Evolutionary conservation across 2,113 vertebrate genomes (phyloP).

Genomic region (Gracilinanus agilis): DNA sequence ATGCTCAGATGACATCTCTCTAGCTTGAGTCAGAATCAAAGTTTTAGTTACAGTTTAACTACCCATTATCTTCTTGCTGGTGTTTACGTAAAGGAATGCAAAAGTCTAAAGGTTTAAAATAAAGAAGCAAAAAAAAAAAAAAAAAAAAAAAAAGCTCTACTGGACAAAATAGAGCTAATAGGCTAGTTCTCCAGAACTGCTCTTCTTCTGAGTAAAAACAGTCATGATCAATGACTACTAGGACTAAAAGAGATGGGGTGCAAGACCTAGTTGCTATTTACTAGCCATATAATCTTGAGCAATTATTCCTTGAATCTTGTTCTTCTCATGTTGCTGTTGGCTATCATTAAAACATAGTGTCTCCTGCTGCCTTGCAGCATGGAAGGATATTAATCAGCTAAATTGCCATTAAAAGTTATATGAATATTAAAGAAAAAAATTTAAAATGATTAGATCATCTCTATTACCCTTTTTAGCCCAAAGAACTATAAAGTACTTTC

Average conservation of each 20-base stretch:
- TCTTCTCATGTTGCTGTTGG: neutral
- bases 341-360: too few relatives aligned
- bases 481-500: neutral
- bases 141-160: neutral
- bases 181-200: neutral
- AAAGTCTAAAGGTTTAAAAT: constrained; percentile 81
- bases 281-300: neutral
- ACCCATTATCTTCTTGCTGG: constrained; percentile 70
- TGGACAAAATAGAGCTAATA: constrained; percentile 38
- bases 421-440: too few relatives aligned
- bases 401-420: too few relatives aligned
- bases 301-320: neutral
- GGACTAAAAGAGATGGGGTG: neutral
- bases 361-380: too few relatives aligned
- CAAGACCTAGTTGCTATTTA: neutral
- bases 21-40: constrained; percentile 36
- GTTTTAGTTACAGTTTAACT: constrained; percentile 79
- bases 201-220: neutral
- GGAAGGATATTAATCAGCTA: too few relatives aligned
- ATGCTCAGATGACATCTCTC: neutral
- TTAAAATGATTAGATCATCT: neutral
- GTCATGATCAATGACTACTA: neutral
- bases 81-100: constrained; percentile 74
- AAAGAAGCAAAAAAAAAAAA: constrained; percentile 63
- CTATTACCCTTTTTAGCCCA: neutral